Evolutionary conservation across 1,140 invertebrate genomes (phyloP).

Genomic region (Panagrolaimus sp.): DNA sequence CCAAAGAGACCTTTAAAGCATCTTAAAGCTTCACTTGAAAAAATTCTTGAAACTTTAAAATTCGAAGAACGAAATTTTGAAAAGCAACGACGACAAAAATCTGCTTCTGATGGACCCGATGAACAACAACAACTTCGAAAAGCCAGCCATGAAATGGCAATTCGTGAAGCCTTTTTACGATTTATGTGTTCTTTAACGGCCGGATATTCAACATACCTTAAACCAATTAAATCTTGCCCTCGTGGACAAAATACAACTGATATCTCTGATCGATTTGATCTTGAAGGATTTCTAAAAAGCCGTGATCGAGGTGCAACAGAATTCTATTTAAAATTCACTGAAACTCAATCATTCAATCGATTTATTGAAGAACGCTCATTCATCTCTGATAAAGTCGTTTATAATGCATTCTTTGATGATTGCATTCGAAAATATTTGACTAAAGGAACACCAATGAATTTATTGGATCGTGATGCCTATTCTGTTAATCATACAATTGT

Average conservation of each 20-base stretch:
- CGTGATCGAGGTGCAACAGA: conserved; percentile 48
- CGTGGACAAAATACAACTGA: conserved; percentile 81
- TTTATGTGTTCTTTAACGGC: conserved; percentile 89
- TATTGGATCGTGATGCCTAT: conserved; percentile 57
- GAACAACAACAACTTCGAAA: conserved; percentile 22
- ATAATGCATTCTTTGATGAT: conserved; percentile 92
- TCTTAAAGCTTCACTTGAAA: background rate
- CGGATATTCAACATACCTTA: conserved; percentile 80
- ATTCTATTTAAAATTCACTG: conserved; percentile 51
- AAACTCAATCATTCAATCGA: conserved; percentile 63
- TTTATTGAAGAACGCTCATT: conserved; percentile 98
- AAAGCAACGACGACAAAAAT: background rate
- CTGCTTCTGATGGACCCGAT: conserved; percentile 13
- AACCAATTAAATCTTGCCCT: conserved; percentile 89
- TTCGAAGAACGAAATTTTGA: conserved; percentile 3
- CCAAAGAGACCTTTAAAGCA: conserved; percentile 49
- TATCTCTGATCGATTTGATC: conserved; percentile 85
- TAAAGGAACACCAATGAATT: conserved; percentile 21
- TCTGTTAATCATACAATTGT: conserved; percentile 86
- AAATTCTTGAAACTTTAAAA: conserved; percentile 24
- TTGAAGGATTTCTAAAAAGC: conserved; percentile 71
- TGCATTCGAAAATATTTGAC: conserved; percentile 73
- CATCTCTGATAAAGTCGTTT: conserved; percentile 79
- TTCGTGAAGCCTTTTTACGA: conserved; percentile 89
- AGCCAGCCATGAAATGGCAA: conserved; percentile 71